Base-by-base conservation (phyloP, 2,797 vertebrate genomes). In the Xenopus petersii region DNA sequence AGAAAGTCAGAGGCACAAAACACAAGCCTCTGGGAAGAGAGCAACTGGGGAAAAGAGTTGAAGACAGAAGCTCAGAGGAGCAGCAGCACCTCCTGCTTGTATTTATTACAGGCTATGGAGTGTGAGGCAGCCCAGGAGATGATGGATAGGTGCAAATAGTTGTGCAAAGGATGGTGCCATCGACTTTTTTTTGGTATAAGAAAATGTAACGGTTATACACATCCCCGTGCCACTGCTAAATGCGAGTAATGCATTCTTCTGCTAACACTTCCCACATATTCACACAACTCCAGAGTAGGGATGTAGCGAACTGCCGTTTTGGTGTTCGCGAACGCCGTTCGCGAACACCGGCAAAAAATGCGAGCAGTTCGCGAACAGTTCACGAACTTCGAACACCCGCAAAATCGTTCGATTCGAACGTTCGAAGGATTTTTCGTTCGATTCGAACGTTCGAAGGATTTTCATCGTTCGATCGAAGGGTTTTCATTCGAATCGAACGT, bases 201-300 rank as follows among this genome's bases (percentile, higher is more conserved):
- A 79, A 74, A 74, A 79, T 66, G 51, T 78, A 68, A 73, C 64
- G 49, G 75, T 68, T 55, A 26, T 55, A 13, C 55, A 42, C 75
- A n/a, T 60, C 64, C 49, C 75, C 63, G 33, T 56, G 59, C 16
- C 47, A 13, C 24, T n/a, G 30, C 56, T 68, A 26, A 64, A 73
- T 77, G 70, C 59, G 71, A 78, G 65, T 48, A 55, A 73, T 73
- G 76, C 76, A 79, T 79, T 79, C 76, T 61, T 73, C 36, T 47
- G 65, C 76, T 79, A 79, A 74, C 76, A 74, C 76, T 73, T 78
- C 76, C 71, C 66, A 60, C 76, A 59, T 64, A 78, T 68, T 78
- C 75, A 63, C 70, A 30, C 58, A 12, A 61, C 51, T 33, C 46
- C n/a, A n/a, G n/a, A n/a, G n/a, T n/a, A n/a, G n/a, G n/a, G n/a